phyloP scores from a whole-genome alignment of 1,140 invertebrate genomes.

The Paralvinella palmiformis region DNA sequence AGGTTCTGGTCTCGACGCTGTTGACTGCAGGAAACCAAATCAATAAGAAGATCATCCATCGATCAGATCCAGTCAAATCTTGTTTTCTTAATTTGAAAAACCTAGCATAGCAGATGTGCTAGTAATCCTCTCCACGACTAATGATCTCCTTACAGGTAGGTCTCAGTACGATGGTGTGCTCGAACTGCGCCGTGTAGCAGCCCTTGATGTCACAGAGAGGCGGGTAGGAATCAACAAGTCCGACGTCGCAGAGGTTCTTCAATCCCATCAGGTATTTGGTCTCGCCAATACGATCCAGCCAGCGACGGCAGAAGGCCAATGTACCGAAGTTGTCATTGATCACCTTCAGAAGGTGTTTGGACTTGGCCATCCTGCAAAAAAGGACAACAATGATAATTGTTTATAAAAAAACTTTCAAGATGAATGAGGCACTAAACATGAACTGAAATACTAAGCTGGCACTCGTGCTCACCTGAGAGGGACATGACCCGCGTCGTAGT shows the following conservation, averaged over 20 bases:
- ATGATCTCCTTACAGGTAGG: constrained; percentile 99
- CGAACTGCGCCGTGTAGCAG: constrained; percentile 98
- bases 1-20: no score
- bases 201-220: constrained; percentile 96
- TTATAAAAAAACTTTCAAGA: background rate
- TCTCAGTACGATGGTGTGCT: constrained; percentile 94
- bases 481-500: constrained; percentile 89
- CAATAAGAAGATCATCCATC: no score
- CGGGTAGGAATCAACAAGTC: constrained; percentile 92
- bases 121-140: constrained; percentile 94
- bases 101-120: no score
- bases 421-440: background rate
- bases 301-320: constrained; percentile 96
- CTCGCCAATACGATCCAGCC: constrained; percentile 94
- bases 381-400: background rate
- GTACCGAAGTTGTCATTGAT: constrained; percentile 99
- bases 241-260: constrained; percentile 89
- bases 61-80: no score
- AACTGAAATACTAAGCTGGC: background rate
- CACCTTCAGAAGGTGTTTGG: constrained; percentile 85
- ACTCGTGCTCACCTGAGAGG: constrained; percentile 58
- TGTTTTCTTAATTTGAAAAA: no score
- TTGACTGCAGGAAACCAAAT: no score
- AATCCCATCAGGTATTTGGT: constrained; percentile 97
- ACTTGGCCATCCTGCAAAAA: constrained; percentile 58